phyloP scores from a whole-genome alignment of 1,140 invertebrate species.

The Hyposmocoma kahamanoa region DNA sequence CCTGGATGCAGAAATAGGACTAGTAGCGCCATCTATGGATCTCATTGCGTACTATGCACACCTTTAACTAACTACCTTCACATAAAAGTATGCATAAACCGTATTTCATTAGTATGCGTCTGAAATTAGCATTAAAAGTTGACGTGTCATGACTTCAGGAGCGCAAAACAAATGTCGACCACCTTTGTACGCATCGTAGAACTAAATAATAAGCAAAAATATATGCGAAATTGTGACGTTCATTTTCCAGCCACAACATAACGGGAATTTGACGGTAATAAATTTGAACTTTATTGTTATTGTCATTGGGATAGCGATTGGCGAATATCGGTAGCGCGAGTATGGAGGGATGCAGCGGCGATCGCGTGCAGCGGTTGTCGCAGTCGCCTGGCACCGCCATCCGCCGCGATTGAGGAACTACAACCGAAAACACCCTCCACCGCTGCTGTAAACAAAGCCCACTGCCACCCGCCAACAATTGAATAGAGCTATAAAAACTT shows the following conservation, averaged over 20 bases:
- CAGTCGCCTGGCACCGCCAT: slow-evolving; percentile 58
- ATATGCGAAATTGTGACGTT: slow-evolving; percentile 10
- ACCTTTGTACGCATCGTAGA: neutral
- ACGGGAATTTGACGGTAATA: too few species aligned
- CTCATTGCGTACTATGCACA: too few species aligned
- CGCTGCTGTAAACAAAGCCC: slow-evolving; percentile 49
- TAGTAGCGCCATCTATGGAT: too few species aligned
- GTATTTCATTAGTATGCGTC: too few species aligned
- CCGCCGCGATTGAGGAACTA: slow-evolving; percentile 39
- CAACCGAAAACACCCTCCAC: slow-evolving; percentile 35
- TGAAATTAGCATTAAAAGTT: too few species aligned
- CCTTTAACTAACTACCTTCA: too few species aligned
- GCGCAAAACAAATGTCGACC: neutral
- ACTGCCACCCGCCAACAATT: slow-evolving; percentile 5
- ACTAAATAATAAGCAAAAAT: neutral
- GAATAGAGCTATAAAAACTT: slow-evolving; percentile 7
- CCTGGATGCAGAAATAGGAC: too few species aligned
- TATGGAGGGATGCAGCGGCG: slow-evolving; percentile 45
- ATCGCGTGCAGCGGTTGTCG: slow-evolving; percentile 53
- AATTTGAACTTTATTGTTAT: slow-evolving; percentile 27
- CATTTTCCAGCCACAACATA: too few species aligned
- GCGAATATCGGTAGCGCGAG: slow-evolving; percentile 15
- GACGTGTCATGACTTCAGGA: neutral
- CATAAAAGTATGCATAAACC: too few species aligned
- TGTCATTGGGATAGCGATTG: slow-evolving; percentile 32